These are phyloP conservation scores for Apogon talboti DNA, from an alignment of 2,797 vertebrate genomes.

Conservation along the genomic window DNA sequence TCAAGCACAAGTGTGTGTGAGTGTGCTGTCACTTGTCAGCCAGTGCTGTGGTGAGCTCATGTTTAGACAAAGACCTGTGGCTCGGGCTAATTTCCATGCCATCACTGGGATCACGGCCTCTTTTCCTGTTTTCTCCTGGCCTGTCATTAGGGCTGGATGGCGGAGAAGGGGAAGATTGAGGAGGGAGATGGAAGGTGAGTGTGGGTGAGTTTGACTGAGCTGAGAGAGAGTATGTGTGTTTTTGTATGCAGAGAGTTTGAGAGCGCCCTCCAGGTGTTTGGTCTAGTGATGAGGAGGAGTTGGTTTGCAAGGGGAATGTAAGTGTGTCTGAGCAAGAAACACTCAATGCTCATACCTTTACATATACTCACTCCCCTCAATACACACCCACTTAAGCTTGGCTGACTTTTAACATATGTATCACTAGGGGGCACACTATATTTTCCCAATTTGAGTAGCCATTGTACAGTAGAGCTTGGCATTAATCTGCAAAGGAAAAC, in stretches of 20 bases:
- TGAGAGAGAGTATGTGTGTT: constrained; percentile 15
- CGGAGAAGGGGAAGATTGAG: constrained; percentile 11
- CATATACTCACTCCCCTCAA: neutral
- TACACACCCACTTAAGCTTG: neutral
- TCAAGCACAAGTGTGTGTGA: constrained; percentile 28
- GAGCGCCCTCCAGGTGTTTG: constrained; percentile 67
- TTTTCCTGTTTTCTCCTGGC: constrained; percentile 78
- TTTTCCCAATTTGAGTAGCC: constrained; percentile 31
- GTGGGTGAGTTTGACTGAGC: constrained; percentile 27
- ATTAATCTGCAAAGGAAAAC: constrained; percentile 32
- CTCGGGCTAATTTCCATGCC: constrained; percentile 77
- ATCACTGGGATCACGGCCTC: constrained; percentile 75
- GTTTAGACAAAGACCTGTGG: constrained; percentile 78
- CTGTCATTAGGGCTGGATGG: constrained; percentile 72
- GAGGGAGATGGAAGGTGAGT: constrained; percentile 24
- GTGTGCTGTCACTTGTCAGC: constrained; percentile 61
- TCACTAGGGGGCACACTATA: constrained; percentile 60
- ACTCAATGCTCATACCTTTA: constrained; percentile 3
- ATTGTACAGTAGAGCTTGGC: constrained; percentile 22
- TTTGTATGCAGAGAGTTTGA: constrained; percentile 27
- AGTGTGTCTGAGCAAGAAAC: constrained; percentile 15
- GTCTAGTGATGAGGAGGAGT: constrained; percentile 56
- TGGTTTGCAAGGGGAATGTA: constrained; percentile 14
- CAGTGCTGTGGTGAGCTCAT: constrained; percentile 73
- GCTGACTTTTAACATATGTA: neutral